A percentile compares a stretch with the other conserved stretches of the same genome.
phyloP scores from a whole-genome alignment of 2,888 invertebrate species.

The Melikaiella ostensackeni region DNA sequence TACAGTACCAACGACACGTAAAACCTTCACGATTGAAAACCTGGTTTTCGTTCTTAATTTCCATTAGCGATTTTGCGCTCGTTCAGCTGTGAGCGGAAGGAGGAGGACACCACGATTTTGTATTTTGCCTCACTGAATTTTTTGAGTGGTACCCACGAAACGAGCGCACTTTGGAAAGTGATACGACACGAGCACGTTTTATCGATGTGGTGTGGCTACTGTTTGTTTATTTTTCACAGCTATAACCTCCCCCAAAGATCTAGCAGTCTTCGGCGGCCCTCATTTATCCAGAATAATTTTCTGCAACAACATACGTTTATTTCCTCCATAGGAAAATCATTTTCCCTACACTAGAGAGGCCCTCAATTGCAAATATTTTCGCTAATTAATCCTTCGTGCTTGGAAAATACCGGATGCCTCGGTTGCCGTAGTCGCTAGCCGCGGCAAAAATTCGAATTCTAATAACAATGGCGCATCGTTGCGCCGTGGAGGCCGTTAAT shows the following conservation, averaged over 20 bases:
- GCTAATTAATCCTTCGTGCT: conserved; percentile 58
- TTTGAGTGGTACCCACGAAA: conserved; percentile 74
- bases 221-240: conserved; percentile 70
- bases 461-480: conserved; percentile 70
- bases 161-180: conserved; percentile 67
- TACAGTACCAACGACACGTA: conserved; percentile 52
- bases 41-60: conserved; percentile 47
- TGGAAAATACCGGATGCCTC: conserved; percentile 70
- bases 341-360: conserved; percentile 5
- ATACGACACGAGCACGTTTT: conserved; percentile 70
- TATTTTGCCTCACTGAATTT: conserved; percentile 74
- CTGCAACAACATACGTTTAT: neutral
- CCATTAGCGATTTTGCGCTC: conserved; percentile 42
- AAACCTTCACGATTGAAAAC: conserved; percentile 45
- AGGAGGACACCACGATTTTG: conserved; percentile 64
- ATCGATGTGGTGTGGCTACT: conserved; percentile 76
- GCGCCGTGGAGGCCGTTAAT: conserved; percentile 71
- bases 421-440: conserved; percentile 69
- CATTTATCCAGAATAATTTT: neutral
- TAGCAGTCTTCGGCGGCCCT: neutral
- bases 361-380: conserved; percentile 33
- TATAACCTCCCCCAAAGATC: conserved; percentile 45
- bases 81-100: conserved; percentile 46
- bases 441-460: conserved; percentile 71
- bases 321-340: conserved; percentile 44